Percentiles rank a stretch among this genome's conserved stretches.
phyloP scores from a whole-genome alignment of 2,888 invertebrate genomes.

The Eupithecia vulgata region DNA sequence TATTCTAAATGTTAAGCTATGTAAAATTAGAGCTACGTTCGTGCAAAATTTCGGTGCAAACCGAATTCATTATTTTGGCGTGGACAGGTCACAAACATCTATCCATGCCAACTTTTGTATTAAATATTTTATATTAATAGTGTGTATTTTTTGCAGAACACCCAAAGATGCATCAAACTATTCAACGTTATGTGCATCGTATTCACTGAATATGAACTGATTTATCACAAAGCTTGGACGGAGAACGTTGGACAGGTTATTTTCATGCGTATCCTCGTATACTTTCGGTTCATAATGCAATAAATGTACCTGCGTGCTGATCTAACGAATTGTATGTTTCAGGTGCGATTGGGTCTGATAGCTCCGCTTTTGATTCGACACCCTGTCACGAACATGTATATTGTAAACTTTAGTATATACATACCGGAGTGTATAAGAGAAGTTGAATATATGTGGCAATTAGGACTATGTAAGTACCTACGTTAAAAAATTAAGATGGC shows the following conservation, averaged over 20 bases:
- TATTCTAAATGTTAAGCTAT: too few species aligned
- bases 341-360: constrained; percentile 87
- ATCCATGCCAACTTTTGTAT: too few species aligned
- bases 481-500: neutral
- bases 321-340: constrained; percentile 11
- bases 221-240: constrained; percentile 92
- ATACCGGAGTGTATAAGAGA: constrained; percentile 90
- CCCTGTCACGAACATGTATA: constrained; percentile 86
- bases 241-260: constrained; percentile 88
- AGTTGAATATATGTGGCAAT: constrained; percentile 91
- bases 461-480: constrained; percentile 86
- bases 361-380: constrained; percentile 88
- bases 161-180: constrained; percentile 89
- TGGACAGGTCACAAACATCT: too few species aligned
- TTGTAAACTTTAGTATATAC: constrained; percentile 89
- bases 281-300: neutral
- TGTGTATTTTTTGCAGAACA: constrained; percentile 80
- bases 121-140: too few species aligned
- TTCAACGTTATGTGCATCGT: constrained; percentile 92
- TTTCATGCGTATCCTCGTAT: neutral
- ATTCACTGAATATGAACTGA: constrained; percentile 91
- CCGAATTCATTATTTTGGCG: too few species aligned
- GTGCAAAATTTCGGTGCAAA: too few species aligned
- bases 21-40: too few species aligned
- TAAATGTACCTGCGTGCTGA: neutral